These are phyloP conservation scores for Zaprionus lineosus DNA, from an alignment of 2,888 invertebrate genomes.

Conservation along the genomic window DNA sequence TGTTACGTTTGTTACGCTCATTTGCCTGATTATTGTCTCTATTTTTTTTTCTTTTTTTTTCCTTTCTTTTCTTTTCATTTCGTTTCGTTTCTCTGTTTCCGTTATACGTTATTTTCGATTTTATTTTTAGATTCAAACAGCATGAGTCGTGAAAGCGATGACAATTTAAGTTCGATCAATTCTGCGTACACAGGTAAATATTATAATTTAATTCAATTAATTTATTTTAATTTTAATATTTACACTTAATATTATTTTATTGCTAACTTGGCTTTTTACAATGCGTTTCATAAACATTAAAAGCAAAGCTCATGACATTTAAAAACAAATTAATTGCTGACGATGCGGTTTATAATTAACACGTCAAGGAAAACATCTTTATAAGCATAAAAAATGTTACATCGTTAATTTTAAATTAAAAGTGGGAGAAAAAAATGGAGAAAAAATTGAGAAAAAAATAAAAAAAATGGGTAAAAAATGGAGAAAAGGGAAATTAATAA, in stretches of 20 bases:
- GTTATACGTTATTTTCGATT: conserved; percentile 48
- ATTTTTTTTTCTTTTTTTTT: conserved; percentile 19
- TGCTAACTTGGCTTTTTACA: conserved; percentile 38
- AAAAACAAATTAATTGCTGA: conserved; percentile 8
- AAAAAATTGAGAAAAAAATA: no score
- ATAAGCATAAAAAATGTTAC: conserved; percentile 2
- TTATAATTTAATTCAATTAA: conserved; percentile 35
- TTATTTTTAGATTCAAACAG: conserved; percentile 78
- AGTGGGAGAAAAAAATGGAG: no score
- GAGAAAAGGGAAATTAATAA: no score
- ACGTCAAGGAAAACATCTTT: conserved; percentile 4
- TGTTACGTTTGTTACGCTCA: conserved; percentile 48
- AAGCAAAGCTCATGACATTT: conserved; percentile 14
- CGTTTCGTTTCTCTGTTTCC: conserved; percentile 37
- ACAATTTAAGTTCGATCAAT: conserved; percentile 81
- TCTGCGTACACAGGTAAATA: conserved; percentile 80
- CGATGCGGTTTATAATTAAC: conserved; percentile 28
- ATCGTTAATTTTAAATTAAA: conserved; percentile 2
- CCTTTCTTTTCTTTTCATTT: conserved; percentile 34
- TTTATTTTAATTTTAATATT: conserved; percentile 25
- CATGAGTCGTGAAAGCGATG: conserved; percentile 82
- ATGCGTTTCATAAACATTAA: conserved; percentile 32
- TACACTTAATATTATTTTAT: no score
- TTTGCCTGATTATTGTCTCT: conserved; percentile 31
- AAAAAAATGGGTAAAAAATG: no score